Evolutionary conservation across 2,888 invertebrate species (phyloP).

Genomic region (Agonopterix heracliana): DNA sequence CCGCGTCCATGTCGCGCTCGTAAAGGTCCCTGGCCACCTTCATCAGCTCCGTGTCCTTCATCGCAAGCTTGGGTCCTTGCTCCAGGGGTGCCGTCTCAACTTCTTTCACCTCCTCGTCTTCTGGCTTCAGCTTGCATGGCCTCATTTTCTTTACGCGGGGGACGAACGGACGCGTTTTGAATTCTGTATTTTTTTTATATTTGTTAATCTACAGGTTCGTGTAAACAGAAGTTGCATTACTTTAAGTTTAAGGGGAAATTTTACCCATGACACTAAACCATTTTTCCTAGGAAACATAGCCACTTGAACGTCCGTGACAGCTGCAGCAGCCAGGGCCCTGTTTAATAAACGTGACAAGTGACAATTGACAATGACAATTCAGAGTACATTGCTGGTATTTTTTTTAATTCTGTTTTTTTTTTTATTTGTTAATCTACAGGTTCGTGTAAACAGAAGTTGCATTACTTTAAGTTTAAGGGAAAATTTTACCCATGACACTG

Average conservation of each 20-base stretch:
- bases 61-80: slow-evolving; percentile 41
- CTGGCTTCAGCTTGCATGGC: slow-evolving; percentile 25
- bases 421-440: too few species aligned
- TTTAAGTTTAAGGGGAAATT: background rate
- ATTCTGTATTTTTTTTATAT: slow-evolving; percentile 27
- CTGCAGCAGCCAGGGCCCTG: too few species aligned
- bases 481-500: too few species aligned
- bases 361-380: too few species aligned
- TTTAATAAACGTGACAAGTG: too few species aligned
- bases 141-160: slow-evolving; percentile 46
- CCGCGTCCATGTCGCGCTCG: slow-evolving; percentile 44
- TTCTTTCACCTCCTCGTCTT: slow-evolving; percentile 18
- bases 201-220: background rate
- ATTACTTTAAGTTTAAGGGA: too few species aligned
- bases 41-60: slow-evolving; percentile 67
- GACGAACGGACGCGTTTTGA: slow-evolving; percentile 51
- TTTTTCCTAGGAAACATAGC: too few species aligned
- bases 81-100: slow-evolving; percentile 13
- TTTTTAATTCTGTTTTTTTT: too few species aligned
- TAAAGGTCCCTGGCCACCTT: slow-evolving; percentile 54
- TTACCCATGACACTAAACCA: too few species aligned
- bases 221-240: background rate
- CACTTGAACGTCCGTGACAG: too few species aligned
- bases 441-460: too few species aligned
- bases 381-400: background rate